Conservation (phyloP, 2,797 vertebrate species). For the Melanotaenia boesemani region DNA sequence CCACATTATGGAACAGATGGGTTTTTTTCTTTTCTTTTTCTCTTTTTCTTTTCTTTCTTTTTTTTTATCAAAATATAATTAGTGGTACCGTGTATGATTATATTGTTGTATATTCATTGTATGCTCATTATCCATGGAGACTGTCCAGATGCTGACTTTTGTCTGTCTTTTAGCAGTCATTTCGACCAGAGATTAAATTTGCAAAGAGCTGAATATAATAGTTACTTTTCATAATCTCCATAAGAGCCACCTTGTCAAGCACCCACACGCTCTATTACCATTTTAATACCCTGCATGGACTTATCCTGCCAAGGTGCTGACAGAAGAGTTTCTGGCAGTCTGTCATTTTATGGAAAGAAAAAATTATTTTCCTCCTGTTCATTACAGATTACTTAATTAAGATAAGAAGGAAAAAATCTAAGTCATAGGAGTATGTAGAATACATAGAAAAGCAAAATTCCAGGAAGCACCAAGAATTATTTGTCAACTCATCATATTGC, state of each 20-base stretch:
- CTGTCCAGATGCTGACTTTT: constrained; percentile 68
- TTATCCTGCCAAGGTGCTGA: constrained; percentile 81
- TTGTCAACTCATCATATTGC: constrained; percentile 61
- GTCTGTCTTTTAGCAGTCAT: constrained; percentile 62
- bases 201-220: constrained; percentile 71
- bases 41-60: background rate
- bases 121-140: constrained; percentile 52
- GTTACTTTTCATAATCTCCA: constrained; percentile 75
- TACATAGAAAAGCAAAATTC: constrained; percentile 63
- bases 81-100: constrained; percentile 41
- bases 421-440: constrained; percentile 59
- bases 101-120: constrained; percentile 31
- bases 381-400: constrained; percentile 77
- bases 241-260: constrained; percentile 73
- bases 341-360: constrained; percentile 66
- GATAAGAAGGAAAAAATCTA: constrained; percentile 74
- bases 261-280: constrained; percentile 76
- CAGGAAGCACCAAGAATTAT: constrained; percentile 51
- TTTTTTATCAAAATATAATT: constrained; percentile 53
- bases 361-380: constrained; percentile 74
- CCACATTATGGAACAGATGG: constrained; percentile 52
- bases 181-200: constrained; percentile 60
- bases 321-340: constrained; percentile 78
- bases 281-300: constrained; percentile 76
- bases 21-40: constrained; percentile 1